These are phyloP conservation scores for Diachasma alloeum DNA, from an alignment of 1,140 invertebrate species.

Conservation along the genomic window DNA sequence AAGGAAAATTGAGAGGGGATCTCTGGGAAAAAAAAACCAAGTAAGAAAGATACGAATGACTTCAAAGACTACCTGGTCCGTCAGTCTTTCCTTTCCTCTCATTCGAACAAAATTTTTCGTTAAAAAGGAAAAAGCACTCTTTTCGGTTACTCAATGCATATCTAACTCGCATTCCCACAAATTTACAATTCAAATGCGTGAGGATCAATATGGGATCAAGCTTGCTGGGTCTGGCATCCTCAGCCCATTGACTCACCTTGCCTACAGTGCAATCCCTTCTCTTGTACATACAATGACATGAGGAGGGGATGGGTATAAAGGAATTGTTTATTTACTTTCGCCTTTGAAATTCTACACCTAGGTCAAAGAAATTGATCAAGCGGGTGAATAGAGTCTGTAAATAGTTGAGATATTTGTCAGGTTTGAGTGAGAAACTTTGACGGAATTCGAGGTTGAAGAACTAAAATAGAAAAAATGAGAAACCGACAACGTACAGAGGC, in stretches of 20 bases:
- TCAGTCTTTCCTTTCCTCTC: not conserved
- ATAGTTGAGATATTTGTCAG: not conserved
- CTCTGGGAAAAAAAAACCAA: not conserved
- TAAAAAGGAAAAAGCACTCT: constrained; percentile 13
- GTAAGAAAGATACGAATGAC: not conserved
- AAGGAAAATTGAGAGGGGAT: not conserved
- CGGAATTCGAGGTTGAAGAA: not conserved
- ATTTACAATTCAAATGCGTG: constrained; percentile 28
- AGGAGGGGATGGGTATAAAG: not conserved
- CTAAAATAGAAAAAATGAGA: not conserved
- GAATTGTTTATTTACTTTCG: not conserved
- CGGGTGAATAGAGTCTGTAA: not conserved
- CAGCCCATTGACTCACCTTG: not conserved
- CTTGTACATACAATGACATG: not conserved
- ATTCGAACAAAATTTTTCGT: not conserved
- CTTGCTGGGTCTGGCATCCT: not conserved
- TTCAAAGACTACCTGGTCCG: not conserved
- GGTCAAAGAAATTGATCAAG: not conserved
- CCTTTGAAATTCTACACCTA: not conserved
- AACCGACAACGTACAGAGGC: too few relatives aligned
- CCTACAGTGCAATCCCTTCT: not conserved
- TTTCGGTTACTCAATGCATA: constrained; percentile 18
- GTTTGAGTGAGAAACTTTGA: not conserved
- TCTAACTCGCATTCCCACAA: constrained; percentile 25
- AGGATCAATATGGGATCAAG: constrained; percentile 21